Base-by-base conservation (phyloP, 1,140 invertebrate genomes). In the Goniozus legneri region DNA sequence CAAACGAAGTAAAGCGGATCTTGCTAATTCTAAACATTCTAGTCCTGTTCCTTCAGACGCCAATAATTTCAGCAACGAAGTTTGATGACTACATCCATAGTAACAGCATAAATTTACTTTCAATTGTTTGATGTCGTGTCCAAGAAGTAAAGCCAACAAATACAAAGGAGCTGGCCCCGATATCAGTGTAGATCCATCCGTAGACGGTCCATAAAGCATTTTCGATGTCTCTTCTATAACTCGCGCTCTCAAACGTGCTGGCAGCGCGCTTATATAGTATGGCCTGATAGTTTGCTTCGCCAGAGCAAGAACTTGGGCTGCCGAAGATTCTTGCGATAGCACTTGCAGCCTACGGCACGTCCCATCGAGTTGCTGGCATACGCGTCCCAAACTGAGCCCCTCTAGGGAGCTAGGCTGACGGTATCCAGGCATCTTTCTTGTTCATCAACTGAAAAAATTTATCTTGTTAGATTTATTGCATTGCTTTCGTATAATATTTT, bases 81-180 rank as follows among this genome's bases (percentile, higher is more conserved):
- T 75, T 44, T 79, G 77, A 50, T 79, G 76, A 14, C 73, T 77
- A 50, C 77, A 79, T 12, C 77, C 77, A 36, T 78, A 79, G 38
- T 78, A 79, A 43, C 77, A 79, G 47, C 77, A 79, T 0, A 79
- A 55, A 47, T 76, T 73, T 3, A 78, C 67, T 24, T 65, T 65
- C n/a, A 79, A 60, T 3, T 64, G 57, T 32, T 67, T 69, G 8
- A 79, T 73, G 37, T 79, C 76, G 1, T 67, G 69, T 2, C 69
- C 71, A 2, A 79, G 60, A 24, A 79, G 62, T 0, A 78, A 36
- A 1, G 69, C 69, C 2, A 78, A 48, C 3, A 79, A 56, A 41
- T 77, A 77, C 2, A 77, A 39, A 1, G 75, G 72, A 3, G 73
- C 72, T 32, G 72, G 74, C 3, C 71, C 74, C 8, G 70, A 71